These are phyloP conservation scores for Penaeus monodon DNA, from an alignment of 2,888 invertebrate genomes.

Conservation along the genomic window DNA sequence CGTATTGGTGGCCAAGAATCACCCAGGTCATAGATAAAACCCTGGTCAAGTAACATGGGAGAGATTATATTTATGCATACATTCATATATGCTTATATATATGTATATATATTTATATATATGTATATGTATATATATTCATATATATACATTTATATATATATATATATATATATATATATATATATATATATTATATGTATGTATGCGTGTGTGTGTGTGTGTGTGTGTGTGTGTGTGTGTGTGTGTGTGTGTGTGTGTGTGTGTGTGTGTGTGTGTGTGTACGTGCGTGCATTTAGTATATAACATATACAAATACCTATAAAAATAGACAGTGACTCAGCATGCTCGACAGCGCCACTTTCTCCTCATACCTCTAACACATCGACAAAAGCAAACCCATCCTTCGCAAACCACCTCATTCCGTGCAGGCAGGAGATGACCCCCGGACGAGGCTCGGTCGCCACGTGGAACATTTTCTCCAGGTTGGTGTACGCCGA, in stretches of 20 bases:
- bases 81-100: no score
- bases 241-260: no score
- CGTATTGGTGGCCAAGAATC: slow-evolving; percentile 51
- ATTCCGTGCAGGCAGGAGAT: not conserved
- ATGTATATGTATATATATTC: not conserved
- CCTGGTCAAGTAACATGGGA: not conserved
- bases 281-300: no score
- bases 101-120: no score
- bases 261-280: no score
- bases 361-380: no score
- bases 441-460: not conserved
- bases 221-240: no score
- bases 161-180: not conserved
- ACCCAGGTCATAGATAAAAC: slow-evolving; percentile 65
- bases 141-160: not conserved
- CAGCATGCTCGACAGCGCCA: no score
- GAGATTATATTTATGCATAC: not conserved
- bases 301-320: no score
- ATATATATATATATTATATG: not conserved
- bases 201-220: no score
- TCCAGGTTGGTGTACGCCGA: slow-evolving; percentile 7
- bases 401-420: not conserved
- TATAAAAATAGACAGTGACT: no score
- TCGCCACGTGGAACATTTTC: not conserved
- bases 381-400: no score